Evolutionary conservation across 2,797 vertebrate species (phyloP).

Genomic region (Pachyuromys duprasi): DNA sequence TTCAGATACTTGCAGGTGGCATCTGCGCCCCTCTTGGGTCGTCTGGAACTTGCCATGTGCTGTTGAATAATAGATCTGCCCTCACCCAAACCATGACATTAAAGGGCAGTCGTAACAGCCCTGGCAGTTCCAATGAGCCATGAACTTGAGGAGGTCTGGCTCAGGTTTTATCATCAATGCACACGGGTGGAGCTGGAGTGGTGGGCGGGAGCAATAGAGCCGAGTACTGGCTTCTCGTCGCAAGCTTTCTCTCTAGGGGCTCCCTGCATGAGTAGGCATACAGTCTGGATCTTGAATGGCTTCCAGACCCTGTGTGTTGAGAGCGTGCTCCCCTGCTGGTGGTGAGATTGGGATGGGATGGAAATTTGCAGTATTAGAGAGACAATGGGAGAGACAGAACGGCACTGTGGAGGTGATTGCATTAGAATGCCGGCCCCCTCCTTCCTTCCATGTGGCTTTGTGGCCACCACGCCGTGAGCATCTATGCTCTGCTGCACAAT

Average conservation of each 20-base stretch:
- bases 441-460: neutral
- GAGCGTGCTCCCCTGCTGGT: neutral
- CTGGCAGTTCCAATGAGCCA: neutral
- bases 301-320: neutral
- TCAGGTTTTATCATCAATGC: neutral
- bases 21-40: neutral
- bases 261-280: neutral
- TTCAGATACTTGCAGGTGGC: neutral
- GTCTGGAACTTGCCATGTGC: neutral
- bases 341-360: neutral
- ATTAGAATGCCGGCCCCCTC: too few species aligned
- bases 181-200: neutral
- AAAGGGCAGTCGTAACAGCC: neutral
- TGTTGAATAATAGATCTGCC: neutral
- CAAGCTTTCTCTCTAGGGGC: neutral
- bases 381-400: neutral
- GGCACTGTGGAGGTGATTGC: rapidly evolving
- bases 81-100: neutral
- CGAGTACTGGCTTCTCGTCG: neutral
- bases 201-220: neutral
- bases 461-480: too few species aligned
- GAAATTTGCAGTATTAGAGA: neutral
- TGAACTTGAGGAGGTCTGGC: neutral
- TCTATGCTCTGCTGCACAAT: neutral
- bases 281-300: neutral